Base-by-base conservation (phyloP, 2,113 vertebrate genomes). In the Delphinus delphis region DNA sequence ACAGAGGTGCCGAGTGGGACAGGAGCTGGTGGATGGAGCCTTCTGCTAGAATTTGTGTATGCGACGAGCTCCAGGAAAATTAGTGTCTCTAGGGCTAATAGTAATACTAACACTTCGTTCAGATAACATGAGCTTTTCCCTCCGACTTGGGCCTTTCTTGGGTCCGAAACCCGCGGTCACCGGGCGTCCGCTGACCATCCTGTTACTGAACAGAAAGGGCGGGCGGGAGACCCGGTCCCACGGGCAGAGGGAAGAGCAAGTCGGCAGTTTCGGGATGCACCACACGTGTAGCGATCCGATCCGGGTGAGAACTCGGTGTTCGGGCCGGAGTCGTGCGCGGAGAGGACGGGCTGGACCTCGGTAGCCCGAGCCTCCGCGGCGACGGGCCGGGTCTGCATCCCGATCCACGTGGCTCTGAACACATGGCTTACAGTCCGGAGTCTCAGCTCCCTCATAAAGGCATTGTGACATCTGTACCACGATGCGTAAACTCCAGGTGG, bases 371-470 rank as follows among this genome's bases (percentile, higher is more conserved):
- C 4, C 41, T 33, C 18, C 0, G 0, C 3, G 11, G 60, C 6
- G 38, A 3, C 1, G 0, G 2, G 17, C 62, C 31, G 8, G 11
- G 8, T 26, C 44, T 20, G 68, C 68, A 5, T 31, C 28, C 74
- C 2, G 21, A 36, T 15, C 25, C 44, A 0, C 1, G 7, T 11
- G 55, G 12, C 21, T 38, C 3, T 1, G 31, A 44, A 9, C 68
- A 6, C n/a, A 0, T 1, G 2, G 13, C 17, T 31, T 1, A 1
- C 5, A 1, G 41, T 8, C 2, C 14, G 5, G 44, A 6, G 23
- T 4, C 14, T 44, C 81, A 1, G 53, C 10, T 15, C 2, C 60
- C 25, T 50, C 33, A 0, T 0, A 3, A 10, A 20, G 2, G 1
- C 23, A 13, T 4, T 0, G 58, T 23, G 36, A 15, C 8, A 63